Conservation (phyloP, 2,113 vertebrate species). For the Meles meles region DNA sequence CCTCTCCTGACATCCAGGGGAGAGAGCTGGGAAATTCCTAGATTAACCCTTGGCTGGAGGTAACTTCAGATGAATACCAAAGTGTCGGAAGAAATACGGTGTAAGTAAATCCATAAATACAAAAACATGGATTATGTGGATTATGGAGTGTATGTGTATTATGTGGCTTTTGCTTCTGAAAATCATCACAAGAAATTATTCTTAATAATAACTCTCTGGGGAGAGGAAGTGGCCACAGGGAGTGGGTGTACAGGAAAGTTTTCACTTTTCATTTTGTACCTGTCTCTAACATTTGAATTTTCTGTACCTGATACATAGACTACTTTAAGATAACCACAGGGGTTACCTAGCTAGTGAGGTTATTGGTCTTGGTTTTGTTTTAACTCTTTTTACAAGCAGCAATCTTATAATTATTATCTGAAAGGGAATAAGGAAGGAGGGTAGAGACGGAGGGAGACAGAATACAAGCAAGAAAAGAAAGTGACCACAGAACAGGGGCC, state of each 20-base stretch:
- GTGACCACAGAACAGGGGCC: background rate
- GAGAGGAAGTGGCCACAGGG: background rate
- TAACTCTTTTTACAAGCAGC: background rate
- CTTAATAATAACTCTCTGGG: background rate
- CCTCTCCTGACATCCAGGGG: background rate
- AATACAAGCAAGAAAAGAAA: background rate
- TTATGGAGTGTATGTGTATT: background rate
- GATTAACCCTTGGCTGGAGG: background rate
- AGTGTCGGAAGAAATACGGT: background rate
- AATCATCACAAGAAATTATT: background rate
- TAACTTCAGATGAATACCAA: background rate
- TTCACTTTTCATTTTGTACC: background rate
- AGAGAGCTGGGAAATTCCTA: background rate
- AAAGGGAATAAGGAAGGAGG: background rate
- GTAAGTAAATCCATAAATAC: background rate
- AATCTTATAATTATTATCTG: background rate
- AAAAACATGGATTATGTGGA: background rate
- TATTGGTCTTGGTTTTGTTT: background rate
- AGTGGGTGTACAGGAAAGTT: background rate
- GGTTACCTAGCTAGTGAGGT: background rate
- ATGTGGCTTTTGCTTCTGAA: background rate
- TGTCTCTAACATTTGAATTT: background rate
- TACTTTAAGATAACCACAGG: background rate
- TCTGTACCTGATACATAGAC: background rate
- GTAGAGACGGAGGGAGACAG: background rate